A percentile compares a stretch with the other conserved stretches of the same genome.
These are phyloP conservation scores for Antigone vipio DNA, from an alignment of 2,113 vertebrate species.

Conservation along the genomic window DNA sequence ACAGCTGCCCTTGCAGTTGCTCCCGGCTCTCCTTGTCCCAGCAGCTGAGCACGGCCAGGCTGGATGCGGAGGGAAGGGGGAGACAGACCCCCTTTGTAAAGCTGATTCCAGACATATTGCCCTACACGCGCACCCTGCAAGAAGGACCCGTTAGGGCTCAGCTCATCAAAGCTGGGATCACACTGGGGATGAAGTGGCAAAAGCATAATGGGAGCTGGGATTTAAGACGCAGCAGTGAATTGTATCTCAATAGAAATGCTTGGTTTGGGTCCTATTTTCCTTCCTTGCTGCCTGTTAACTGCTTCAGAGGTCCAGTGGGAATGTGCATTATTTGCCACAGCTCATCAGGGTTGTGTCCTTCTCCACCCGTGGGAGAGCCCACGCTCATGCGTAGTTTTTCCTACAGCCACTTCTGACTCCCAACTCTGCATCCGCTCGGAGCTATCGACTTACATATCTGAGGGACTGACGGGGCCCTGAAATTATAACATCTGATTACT, in stretches of 20 bases:
- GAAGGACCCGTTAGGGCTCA: not conserved
- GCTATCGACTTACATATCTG: not conserved
- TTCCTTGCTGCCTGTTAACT: not conserved
- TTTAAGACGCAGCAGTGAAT: not conserved
- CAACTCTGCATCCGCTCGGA: not conserved
- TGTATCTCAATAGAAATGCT: not conserved
- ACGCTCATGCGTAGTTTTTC: not conserved
- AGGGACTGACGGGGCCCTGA: not conserved
- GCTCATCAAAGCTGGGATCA: not conserved
- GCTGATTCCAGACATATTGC: slow-evolving; percentile 25
- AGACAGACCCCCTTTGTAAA: not conserved
- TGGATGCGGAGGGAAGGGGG: not conserved
- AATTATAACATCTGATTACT: not conserved
- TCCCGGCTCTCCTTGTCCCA: not conserved
- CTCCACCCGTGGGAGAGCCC: not conserved
- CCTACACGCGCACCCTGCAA: not conserved
- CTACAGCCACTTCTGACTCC: not conserved
- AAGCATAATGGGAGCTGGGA: not conserved
- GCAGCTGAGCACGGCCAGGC: slow-evolving; percentile 3
- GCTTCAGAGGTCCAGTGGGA: not conserved
- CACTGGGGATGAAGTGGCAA: not conserved
- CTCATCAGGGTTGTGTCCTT: not conserved
- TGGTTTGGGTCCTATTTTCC: not conserved
- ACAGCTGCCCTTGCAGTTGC: slow-evolving; percentile 42
- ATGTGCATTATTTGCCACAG: not conserved